These are phyloP conservation scores for Dynastes hyllus DNA, from an alignment of 2,888 invertebrate genomes.

Conservation along the genomic window DNA sequence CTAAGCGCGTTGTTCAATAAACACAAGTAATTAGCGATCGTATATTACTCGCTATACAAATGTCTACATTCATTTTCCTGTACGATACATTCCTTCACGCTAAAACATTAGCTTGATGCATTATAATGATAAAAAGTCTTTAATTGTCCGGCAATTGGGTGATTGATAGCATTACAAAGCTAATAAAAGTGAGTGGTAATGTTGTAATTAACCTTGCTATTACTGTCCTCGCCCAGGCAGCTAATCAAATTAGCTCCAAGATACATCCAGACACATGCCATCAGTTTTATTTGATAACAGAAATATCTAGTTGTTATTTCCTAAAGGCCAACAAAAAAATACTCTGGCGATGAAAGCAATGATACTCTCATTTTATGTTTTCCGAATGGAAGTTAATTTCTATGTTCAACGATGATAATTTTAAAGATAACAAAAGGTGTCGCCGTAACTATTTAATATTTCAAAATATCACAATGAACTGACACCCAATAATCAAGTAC, in stretches of 20 bases:
- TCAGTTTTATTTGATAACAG: slow-evolving; percentile 2
- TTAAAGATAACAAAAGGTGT: slow-evolving; percentile 3
- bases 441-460: slow-evolving; percentile 15
- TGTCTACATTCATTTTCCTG: too few relatives aligned
- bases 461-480: neutral
- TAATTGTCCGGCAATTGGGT: too few relatives aligned
- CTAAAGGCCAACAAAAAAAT: neutral
- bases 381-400: slow-evolving; percentile 13
- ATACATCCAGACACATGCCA: neutral
- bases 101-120: too few relatives aligned
- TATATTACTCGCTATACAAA: too few relatives aligned
- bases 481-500: neutral
- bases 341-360: neutral
- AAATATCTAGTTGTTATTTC: neutral
- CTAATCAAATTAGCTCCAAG: neutral
- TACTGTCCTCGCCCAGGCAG: neutral
- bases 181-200: neutral
- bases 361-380: neutral
- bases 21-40: too few relatives aligned
- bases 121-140: too few relatives aligned
- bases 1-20: too few relatives aligned
- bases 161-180: too few relatives aligned
- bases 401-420: slow-evolving; percentile 2
- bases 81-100: too few relatives aligned
- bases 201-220: neutral